Evolutionary conservation across 64 coral and sea anemone species (phyloP), one percentile per base, ranked within the genome.

Genomic region (Stichodactyla helianthus): DNA sequence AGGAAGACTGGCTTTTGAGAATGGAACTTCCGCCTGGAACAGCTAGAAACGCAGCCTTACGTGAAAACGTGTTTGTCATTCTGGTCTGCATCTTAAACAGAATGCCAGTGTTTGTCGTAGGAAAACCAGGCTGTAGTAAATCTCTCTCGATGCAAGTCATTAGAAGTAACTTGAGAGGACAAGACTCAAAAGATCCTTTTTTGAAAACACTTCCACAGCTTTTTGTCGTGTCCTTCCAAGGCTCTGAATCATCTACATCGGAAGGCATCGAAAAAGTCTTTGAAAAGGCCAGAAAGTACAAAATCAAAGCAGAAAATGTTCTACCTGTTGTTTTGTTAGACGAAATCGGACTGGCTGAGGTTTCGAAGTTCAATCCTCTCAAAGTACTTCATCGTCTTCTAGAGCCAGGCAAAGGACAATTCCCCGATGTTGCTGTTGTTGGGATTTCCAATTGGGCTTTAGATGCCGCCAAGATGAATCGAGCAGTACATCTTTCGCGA

Each of bases 101-200:
- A 23, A 93, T 93, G 44, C 92, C 92, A 10, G 92, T 93, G 11
- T 93, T 93, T 77, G 88, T 93, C 28, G 92, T 93, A 20, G 92
- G 92, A 44, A 93, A 93, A 52, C 92, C 92, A 53, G 92, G 92
- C 27, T 89, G 92, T 51, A 93, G 92, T 20, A 93, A 93, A 59
- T 93, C 92, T 14, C 78, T 93, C n/a, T 93, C 92, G 0, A 93
- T 93, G 82, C 92, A 93, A 64, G 77, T 93, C 71, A 93, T 93
- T 14, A 82, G 88, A 52, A 93, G 88, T 59, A 93, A 93, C 53
- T 53, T 93, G 23, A 83, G 92, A 8, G 92, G 92, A 31, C 84
- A 81, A 25, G 87, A 93, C 53, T 86, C 92, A 0, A 89, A 86
- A 82, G 92, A 93, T 79, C 70, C 71, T 52, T 85, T 93, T 20